Conservation (phyloP, 2,888 invertebrate species). For the Chloroclysta siterata region DNA sequence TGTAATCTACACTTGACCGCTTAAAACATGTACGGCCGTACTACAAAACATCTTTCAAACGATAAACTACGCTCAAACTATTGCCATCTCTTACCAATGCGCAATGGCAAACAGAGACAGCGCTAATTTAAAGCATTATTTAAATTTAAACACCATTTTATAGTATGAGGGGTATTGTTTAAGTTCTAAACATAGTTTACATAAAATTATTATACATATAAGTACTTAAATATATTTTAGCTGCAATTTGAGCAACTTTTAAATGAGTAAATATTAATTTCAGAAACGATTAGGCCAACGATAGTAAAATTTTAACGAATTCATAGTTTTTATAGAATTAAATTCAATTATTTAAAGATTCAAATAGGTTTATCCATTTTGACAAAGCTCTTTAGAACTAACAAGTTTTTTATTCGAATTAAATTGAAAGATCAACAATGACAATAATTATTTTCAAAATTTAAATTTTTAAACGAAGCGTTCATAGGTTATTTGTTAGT, state of each 20-base stretch:
- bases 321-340: neutral
- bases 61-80: no score
- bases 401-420: neutral
- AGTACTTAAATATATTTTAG: conserved; percentile 40
- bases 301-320: neutral
- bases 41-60: no score
- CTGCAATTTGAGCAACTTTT: conserved; percentile 55
- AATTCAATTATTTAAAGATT: neutral
- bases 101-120: no score
- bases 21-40: no score
- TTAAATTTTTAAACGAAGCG: neutral
- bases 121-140: no score
- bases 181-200: no score
- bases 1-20: no score
- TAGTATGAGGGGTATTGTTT: no score
- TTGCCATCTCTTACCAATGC: no score
- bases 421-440: neutral
- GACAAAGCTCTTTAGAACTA: conserved; percentile 1
- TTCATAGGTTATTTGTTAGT: no score
- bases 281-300: conserved; percentile 48
- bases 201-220: no score
- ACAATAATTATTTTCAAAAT: neutral
- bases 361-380: neutral
- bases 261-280: conserved; percentile 26
- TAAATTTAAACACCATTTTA: no score